Conservation (phyloP, 2,797 vertebrate genomes). For the Ctenosaura bakeri region DNA sequence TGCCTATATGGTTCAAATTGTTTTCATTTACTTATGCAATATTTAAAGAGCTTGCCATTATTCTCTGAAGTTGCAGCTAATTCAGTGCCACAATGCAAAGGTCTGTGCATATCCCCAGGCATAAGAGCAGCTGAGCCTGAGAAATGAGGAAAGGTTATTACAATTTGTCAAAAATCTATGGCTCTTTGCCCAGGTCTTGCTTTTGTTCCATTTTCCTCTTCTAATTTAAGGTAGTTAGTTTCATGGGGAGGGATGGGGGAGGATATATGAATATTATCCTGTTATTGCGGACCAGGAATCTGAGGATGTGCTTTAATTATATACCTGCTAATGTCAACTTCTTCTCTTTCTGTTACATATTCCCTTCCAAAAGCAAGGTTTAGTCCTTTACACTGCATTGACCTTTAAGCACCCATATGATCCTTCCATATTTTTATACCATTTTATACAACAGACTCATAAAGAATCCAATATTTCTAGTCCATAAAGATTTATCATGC, state of each 20-base stretch:
- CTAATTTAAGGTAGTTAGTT: slow-evolving; percentile 27
- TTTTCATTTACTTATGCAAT: too few species aligned
- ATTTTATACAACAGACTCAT: too few species aligned
- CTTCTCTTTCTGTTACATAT: slow-evolving; percentile 9
- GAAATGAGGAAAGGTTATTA: slow-evolving; percentile 54
- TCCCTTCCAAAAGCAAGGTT: slow-evolving; percentile 8
- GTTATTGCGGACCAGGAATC: slow-evolving; percentile 31
- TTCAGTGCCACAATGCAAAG: slow-evolving; percentile 44
- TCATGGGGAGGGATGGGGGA: not conserved
- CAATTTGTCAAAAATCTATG: slow-evolving; percentile 39
- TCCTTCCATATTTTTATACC: not conserved
- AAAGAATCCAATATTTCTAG: too few species aligned
- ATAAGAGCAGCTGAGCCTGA: slow-evolving; percentile 45
- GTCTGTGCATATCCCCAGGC: slow-evolving; percentile 49
- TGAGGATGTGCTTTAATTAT: slow-evolving; percentile 3
- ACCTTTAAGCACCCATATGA: not conserved
- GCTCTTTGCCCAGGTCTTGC: slow-evolving; percentile 1
- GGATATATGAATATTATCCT: slow-evolving; percentile 24
- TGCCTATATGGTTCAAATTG: too few species aligned
- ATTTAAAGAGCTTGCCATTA: slow-evolving; percentile 27
- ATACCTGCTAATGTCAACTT: slow-evolving; percentile 19
- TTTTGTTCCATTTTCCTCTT: slow-evolving; percentile 31
- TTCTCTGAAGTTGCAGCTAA: slow-evolving; percentile 39
- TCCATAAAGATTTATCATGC: too few species aligned
- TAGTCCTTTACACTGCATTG: not conserved